Conservation (phyloP, 2,888 invertebrate genomes). For the Drymonia ruficornis region DNA sequence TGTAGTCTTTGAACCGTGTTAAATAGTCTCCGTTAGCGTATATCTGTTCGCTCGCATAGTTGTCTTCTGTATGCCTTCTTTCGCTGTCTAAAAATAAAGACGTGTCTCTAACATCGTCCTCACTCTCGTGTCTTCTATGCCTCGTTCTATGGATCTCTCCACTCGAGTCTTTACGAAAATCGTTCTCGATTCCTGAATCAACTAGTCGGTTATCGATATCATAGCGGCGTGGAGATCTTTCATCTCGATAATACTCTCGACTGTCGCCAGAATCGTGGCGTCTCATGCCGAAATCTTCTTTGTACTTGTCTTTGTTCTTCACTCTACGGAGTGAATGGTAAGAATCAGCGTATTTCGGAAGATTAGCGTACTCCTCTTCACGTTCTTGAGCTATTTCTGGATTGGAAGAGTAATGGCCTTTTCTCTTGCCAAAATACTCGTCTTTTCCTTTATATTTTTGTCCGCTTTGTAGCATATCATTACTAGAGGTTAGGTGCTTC, state of each 20-base stretch:
- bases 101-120: conserved; percentile 88
- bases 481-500: conserved; percentile 78
- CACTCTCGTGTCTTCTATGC: conserved; percentile 83
- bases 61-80: conserved; percentile 89
- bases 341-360: conserved; percentile 72
- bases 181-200: conserved; percentile 93
- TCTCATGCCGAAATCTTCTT: conserved; percentile 66
- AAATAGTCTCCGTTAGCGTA: conserved; percentile 76
- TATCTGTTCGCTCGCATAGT: conserved; percentile 78
- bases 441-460: conserved; percentile 78
- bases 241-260: conserved; percentile 73
- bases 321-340: conserved; percentile 87
- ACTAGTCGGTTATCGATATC: conserved; percentile 87
- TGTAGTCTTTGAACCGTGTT: conserved; percentile 63
- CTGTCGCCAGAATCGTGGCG: conserved; percentile 81
- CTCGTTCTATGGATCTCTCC: conserved; percentile 75
- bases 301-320: conserved; percentile 78
- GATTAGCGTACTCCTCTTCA: conserved; percentile 77
- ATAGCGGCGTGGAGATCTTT: conserved; percentile 72
- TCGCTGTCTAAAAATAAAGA: conserved; percentile 90
- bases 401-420: conserved; percentile 85
- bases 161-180: conserved; percentile 89
- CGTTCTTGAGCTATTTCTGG: conserved; percentile 85
- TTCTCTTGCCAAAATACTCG: conserved; percentile 72
- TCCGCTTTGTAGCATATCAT: conserved; percentile 71